These are phyloP conservation scores for Odontocolon sp. DNA, from an alignment of 2,888 invertebrate genomes.

Conservation along the genomic window DNA sequence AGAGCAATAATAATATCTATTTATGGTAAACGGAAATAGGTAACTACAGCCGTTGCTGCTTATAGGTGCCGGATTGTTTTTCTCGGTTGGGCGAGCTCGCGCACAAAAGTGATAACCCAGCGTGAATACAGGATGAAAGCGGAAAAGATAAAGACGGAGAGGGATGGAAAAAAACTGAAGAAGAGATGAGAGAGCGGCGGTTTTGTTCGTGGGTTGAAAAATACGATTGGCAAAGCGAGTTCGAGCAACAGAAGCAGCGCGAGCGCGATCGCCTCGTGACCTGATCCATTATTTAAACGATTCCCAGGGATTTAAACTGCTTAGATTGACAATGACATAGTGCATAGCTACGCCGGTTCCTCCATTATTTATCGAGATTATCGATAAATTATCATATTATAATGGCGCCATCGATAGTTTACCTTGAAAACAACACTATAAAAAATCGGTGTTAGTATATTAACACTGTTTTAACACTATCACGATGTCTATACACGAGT, in stretches of 20 bases:
- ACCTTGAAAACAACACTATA: constrained; percentile 64
- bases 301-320: constrained; percentile 69
- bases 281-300: constrained; percentile 76
- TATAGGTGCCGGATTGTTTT: no score
- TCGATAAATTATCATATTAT: constrained; percentile 78
- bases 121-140: background rate
- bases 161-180: constrained; percentile 6
- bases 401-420: constrained; percentile 72
- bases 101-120: no score
- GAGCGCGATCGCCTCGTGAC: background rate
- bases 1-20: no score
- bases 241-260: constrained; percentile 1
- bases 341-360: constrained; percentile 66
- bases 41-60: no score
- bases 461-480: no score
- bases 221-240: background rate
- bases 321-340: constrained; percentile 76
- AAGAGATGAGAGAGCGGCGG: background rate
- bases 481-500: no score
- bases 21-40: no score
- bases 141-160: background rate
- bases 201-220: background rate
- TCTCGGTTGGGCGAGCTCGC: no score
- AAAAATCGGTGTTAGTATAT: no score
- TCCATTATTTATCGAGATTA: constrained; percentile 78